A percentile compares a stretch with the other conserved stretches of the same genome.
phyloP scores from a whole-genome alignment of 2,797 vertebrate genomes.

The Hipposideros larvatus region DNA sequence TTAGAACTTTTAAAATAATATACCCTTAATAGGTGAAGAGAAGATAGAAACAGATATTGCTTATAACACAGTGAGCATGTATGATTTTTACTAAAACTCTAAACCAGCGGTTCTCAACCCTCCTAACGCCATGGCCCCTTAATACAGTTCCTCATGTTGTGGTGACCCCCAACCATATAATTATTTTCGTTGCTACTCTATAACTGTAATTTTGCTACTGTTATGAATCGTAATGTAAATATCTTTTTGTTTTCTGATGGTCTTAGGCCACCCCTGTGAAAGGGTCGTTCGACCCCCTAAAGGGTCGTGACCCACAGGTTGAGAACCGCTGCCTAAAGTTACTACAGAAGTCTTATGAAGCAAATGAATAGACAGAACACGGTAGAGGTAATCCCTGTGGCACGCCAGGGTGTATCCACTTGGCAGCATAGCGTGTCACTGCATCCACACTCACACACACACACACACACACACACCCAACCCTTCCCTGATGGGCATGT shows the following conservation, averaged over 20 bases:
- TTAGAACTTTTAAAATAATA: neutral
- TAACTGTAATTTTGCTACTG: no score
- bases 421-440: neutral
- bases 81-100: neutral
- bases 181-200: no score
- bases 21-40: neutral
- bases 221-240: no score
- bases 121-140: no score
- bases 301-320: no score
- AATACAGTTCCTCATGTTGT: no score
- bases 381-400: neutral
- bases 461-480: neutral
- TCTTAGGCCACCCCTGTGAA: no score
- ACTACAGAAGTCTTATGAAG: neutral
- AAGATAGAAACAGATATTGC: neutral
- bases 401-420: accelerated
- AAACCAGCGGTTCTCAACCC: neutral
- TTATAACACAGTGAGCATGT: neutral
- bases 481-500: neutral
- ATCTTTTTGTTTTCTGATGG: no score
- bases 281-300: no score
- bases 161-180: no score
- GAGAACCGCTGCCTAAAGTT: neutral
- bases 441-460: neutral
- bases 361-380: neutral